These are phyloP conservation scores for Pachymerium ferrugineum DNA, from an alignment of 2,888 invertebrate genomes.

Conservation along the genomic window DNA sequence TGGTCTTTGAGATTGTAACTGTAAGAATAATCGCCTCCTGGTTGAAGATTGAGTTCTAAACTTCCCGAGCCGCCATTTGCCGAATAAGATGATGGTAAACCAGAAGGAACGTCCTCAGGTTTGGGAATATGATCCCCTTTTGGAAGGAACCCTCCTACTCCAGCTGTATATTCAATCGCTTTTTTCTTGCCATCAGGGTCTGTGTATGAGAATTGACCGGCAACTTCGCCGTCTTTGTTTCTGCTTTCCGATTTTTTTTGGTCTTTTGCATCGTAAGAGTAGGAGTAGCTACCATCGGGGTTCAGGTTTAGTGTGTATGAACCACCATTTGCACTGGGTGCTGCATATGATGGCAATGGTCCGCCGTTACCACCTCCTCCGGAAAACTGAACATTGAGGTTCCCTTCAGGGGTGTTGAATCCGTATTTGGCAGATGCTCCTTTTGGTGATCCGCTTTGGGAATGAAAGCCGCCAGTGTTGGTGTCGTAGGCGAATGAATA, in stretches of 20 bases:
- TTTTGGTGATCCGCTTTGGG: slow-evolving; percentile 66
- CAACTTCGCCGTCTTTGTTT: slow-evolving; percentile 26
- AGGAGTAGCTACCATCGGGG: slow-evolving; percentile 20
- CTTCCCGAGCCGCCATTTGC: background rate
- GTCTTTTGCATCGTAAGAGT: slow-evolving; percentile 17
- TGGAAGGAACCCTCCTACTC: slow-evolving; percentile 63
- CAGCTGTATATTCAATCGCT: slow-evolving; percentile 62
- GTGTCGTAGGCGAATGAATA: slow-evolving; percentile 74
- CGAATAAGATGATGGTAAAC: background rate
- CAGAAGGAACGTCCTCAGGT: background rate
- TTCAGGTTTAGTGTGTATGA: slow-evolving; percentile 16
- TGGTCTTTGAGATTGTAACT: slow-evolving; percentile 22
- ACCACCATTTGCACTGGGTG: background rate
- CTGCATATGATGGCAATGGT: background rate
- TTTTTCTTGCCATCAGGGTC: slow-evolving; percentile 64
- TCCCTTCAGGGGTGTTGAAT: slow-evolving; percentile 61
- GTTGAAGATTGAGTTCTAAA: background rate
- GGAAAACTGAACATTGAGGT: slow-evolving; percentile 39
- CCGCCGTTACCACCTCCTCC: background rate
- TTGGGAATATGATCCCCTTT: slow-evolving; percentile 41
- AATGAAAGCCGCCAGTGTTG: slow-evolving; percentile 68
- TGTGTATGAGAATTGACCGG: slow-evolving; percentile 52
- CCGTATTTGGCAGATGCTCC: slow-evolving; percentile 77
- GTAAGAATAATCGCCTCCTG: slow-evolving; percentile 16
- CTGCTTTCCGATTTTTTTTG: slow-evolving; percentile 25